These are phyloP conservation scores for Eupithecia vulgata DNA, from an alignment of 2,888 invertebrate genomes.

Conservation along the genomic window DNA sequence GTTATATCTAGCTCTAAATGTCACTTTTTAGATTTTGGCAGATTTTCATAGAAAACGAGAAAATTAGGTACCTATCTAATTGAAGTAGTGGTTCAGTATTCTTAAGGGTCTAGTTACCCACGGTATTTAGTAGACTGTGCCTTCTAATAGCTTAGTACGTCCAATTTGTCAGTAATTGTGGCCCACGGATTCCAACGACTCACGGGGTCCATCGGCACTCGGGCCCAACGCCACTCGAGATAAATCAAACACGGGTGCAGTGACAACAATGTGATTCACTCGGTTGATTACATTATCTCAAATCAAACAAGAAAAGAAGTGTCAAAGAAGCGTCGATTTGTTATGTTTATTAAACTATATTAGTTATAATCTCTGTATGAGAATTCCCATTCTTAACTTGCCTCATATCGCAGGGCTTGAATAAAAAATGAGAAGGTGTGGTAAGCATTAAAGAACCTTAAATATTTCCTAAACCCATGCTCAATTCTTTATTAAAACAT, in stretches of 20 bases:
- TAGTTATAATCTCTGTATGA: no score
- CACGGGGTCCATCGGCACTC: neutral
- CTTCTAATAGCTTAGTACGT: conserved; percentile 27
- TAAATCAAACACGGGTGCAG: neutral
- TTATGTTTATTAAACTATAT: no score
- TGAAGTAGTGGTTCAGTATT: neutral
- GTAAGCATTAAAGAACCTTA: neutral
- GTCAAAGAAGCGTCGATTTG: neutral
- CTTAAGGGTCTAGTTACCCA: neutral
- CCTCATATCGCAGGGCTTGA: no score
- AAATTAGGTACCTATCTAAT: neutral
- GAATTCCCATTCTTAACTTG: no score
- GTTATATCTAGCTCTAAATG: no score
- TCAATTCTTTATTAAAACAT: conserved; percentile 23
- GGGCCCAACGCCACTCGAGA: neutral
- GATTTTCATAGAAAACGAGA: neutral
- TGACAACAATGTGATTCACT: neutral
- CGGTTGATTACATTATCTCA: neutral
- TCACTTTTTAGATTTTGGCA: neutral
- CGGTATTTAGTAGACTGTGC: conserved; percentile 27
- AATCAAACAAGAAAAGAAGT: neutral
- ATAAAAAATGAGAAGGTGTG: no score
- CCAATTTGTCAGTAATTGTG: conserved; percentile 41
- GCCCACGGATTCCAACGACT: conserved; percentile 10
- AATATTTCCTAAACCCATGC: neutral